A percentile compares a stretch with the other conserved stretches of the same genome.
phyloP scores from a whole-genome alignment of 2,888 invertebrate genomes.

The Cosmorhoe ocellata region DNA sequence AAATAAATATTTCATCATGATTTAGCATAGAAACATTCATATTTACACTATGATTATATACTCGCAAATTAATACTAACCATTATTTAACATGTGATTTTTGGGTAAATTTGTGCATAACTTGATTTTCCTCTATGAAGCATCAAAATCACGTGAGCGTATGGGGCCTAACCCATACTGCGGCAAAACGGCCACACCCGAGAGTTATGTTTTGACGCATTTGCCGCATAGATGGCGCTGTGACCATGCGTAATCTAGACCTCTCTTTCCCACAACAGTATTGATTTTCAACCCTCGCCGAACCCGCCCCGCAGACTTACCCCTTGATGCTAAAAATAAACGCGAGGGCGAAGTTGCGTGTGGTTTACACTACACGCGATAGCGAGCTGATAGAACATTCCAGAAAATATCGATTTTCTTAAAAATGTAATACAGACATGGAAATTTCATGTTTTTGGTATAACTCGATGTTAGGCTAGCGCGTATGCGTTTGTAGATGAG shows the following conservation, averaged over 20 bases:
- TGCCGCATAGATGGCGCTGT: slow-evolving; percentile 6
- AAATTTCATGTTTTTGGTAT: too few species aligned
- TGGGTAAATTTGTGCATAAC: too few species aligned
- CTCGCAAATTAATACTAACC: too few species aligned
- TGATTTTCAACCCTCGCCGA: slow-evolving; percentile 4
- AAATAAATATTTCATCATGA: too few species aligned
- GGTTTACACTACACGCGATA: slow-evolving; percentile 3
- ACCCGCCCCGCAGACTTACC: slow-evolving; percentile 7
- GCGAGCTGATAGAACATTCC: slow-evolving; percentile 11
- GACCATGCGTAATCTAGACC: not conserved
- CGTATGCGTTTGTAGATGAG: too few species aligned
- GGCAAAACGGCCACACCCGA: not conserved
- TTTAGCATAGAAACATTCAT: too few species aligned
- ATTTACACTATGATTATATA: too few species aligned
- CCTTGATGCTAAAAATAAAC: slow-evolving; percentile 9
- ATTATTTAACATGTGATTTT: too few species aligned
- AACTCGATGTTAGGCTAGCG: too few species aligned
- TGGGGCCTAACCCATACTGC: not conserved
- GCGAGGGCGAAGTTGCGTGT: not conserved
- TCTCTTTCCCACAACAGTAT: slow-evolving; percentile 6
- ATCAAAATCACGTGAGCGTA: not conserved
- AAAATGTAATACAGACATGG: not conserved
- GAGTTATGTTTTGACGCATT: not conserved
- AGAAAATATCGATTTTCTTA: not conserved
- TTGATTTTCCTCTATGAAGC: too few species aligned